These are phyloP conservation scores for Villa cingulata DNA, from an alignment of 2,888 invertebrate genomes.

Conservation along the genomic window DNA sequence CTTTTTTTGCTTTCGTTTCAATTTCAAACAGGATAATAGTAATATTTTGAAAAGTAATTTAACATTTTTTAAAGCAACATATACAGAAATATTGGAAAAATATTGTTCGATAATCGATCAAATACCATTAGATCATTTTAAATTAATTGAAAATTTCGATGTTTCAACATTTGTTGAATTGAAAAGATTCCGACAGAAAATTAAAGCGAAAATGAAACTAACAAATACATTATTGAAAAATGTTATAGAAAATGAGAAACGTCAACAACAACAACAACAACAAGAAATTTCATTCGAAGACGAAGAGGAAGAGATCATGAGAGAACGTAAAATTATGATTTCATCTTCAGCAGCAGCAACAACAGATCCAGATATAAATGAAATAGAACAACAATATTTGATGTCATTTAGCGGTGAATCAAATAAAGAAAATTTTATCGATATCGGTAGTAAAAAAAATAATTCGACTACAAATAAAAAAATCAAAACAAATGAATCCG, in stretches of 20 bases:
- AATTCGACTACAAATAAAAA: too few relatives aligned
- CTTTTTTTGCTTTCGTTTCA: not conserved
- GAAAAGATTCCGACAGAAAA: slow-evolving; percentile 43
- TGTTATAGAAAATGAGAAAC: slow-evolving; percentile 12
- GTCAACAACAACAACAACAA: slow-evolving; percentile 10
- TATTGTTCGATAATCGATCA: slow-evolving; percentile 47
- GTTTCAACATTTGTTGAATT: slow-evolving; percentile 41
- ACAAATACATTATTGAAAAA: slow-evolving; percentile 27
- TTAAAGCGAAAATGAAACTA: slow-evolving; percentile 42
- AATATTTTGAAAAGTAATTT: slow-evolving; percentile 4
- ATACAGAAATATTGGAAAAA: slow-evolving; percentile 49
- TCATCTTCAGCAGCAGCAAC: too few relatives aligned
- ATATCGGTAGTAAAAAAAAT: too few relatives aligned
- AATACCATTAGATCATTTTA: slow-evolving; percentile 47
- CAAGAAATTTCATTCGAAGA: slow-evolving; percentile 16
- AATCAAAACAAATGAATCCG: too few relatives aligned
- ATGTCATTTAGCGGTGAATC: not conserved
- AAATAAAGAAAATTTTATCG: not conserved
- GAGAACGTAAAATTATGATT: not conserved
- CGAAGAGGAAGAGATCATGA: slow-evolving; percentile 26
- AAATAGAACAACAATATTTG: not conserved
- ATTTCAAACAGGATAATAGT: not conserved
- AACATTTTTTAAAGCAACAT: slow-evolving; percentile 35
- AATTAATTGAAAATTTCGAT: slow-evolving; percentile 48
- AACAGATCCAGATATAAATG: not conserved